A percentile compares a stretch with the other conserved stretches of the same genome.
Conservation (phyloP, 2,888 invertebrate genomes). For the Aspidiotus rigidus region DNA sequence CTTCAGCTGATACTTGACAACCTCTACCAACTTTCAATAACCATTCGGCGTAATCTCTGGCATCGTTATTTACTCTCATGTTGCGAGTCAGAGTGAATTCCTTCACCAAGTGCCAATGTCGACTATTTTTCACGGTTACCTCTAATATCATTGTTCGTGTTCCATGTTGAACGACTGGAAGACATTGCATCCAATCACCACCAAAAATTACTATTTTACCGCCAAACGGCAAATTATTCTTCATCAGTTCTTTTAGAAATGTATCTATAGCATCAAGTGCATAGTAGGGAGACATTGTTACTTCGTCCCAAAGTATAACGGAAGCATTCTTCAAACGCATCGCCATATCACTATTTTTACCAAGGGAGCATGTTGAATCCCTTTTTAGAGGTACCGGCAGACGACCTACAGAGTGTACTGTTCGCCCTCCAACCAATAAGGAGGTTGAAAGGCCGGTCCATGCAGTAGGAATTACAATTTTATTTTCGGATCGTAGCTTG, state of each 20-base stretch:
- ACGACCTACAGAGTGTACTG: not conserved
- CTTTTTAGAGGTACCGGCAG: not conserved
- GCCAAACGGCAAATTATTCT: not conserved
- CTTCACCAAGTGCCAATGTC: not conserved
- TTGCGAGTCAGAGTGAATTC: not conserved
- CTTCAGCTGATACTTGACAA: not conserved
- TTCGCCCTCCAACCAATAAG: not conserved
- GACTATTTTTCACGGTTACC: not conserved
- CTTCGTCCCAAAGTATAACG: not conserved
- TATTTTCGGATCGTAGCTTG: not conserved
- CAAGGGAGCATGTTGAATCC: not conserved
- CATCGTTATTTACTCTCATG: not conserved
- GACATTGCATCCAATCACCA: not conserved
- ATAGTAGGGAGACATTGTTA: not conserved
- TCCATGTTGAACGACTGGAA: conserved; percentile 9
- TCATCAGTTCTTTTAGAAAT: not conserved
- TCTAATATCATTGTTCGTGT: not conserved
- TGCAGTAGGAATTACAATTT: not conserved
- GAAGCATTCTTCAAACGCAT: not conserved
- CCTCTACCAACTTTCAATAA: conserved; percentile 5
- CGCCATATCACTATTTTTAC: not conserved
- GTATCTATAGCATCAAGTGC: not conserved
- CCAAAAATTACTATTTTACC: conserved; percentile 4
- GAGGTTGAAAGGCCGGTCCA: not conserved
- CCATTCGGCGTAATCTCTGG: not conserved